Evolutionary conservation across 2,113 vertebrate genomes (phyloP).

Genomic region (Manacus vitellinus): DNA sequence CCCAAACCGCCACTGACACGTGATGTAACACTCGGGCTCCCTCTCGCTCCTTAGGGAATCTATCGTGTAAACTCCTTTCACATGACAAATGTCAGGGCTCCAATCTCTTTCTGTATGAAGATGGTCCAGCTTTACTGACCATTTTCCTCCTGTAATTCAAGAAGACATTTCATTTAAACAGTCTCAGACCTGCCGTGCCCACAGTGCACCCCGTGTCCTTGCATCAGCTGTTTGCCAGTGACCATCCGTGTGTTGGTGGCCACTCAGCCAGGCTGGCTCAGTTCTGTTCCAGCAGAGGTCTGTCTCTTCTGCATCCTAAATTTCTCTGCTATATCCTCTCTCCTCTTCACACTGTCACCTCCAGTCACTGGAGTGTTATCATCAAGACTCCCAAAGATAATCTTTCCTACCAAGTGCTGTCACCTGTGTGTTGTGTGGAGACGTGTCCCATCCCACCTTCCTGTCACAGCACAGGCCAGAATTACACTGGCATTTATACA

Average conservation of each 20-base stretch:
- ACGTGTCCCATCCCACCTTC: background rate
- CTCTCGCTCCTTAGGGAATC: background rate
- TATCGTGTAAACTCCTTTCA: background rate
- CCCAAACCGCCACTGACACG: background rate
- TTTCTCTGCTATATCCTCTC: background rate
- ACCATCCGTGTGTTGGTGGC: background rate
- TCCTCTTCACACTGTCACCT: background rate
- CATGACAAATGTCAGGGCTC: background rate
- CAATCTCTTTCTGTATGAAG: background rate
- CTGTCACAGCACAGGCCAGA: background rate
- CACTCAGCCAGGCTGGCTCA: background rate
- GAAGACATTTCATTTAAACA: background rate
- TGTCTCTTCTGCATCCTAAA: background rate
- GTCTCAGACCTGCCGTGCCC: background rate
- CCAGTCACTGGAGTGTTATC: background rate
- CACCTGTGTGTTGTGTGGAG: background rate
- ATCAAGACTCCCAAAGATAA: background rate
- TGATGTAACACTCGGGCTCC: accelerated
- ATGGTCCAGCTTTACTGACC: background rate
- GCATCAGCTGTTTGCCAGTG: background rate
- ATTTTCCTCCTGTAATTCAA: background rate
- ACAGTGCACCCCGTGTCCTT: background rate
- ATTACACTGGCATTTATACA: background rate
- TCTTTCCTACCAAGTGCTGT: background rate
- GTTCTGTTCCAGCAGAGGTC: background rate